Conservation (phyloP, 2,113 vertebrate genomes). For the Regulus satrapa region DNA sequence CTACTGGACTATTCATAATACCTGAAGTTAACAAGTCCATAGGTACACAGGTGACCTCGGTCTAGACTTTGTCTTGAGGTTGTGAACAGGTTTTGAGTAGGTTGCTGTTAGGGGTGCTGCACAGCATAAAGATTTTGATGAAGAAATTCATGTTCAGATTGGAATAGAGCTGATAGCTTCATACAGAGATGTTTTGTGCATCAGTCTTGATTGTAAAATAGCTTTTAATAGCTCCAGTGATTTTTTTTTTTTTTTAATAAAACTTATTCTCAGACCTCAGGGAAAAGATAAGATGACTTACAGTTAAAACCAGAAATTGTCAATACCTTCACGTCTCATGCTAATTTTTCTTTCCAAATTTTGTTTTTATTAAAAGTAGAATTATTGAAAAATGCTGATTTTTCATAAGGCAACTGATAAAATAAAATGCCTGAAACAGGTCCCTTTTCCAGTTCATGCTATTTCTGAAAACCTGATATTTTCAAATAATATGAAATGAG, state of each 20-base stretch:
- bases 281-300: not conserved
- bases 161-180: not conserved
- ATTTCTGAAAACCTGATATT: not conserved
- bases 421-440: not conserved
- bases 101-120: not conserved
- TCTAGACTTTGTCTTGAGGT: not conserved
- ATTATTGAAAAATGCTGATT: not conserved
- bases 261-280: not conserved
- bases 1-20: not conserved
- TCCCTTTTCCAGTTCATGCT: not conserved
- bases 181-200: not conserved
- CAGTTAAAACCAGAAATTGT: not conserved
- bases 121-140: not conserved
- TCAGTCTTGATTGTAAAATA: not conserved
- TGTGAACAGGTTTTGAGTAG: not conserved
- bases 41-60: accelerated
- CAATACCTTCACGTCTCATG: not conserved
- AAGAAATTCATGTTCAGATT: not conserved
- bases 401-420: not conserved
- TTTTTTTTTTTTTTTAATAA: not conserved
- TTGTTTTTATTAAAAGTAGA: not conserved
- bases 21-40: not conserved
- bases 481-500: not conserved
- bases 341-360: not conserved
- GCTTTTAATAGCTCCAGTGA: not conserved